phyloP scores from a whole-genome alignment of 2,113 vertebrate genomes.

The Chinchilla lanigera region DNA sequence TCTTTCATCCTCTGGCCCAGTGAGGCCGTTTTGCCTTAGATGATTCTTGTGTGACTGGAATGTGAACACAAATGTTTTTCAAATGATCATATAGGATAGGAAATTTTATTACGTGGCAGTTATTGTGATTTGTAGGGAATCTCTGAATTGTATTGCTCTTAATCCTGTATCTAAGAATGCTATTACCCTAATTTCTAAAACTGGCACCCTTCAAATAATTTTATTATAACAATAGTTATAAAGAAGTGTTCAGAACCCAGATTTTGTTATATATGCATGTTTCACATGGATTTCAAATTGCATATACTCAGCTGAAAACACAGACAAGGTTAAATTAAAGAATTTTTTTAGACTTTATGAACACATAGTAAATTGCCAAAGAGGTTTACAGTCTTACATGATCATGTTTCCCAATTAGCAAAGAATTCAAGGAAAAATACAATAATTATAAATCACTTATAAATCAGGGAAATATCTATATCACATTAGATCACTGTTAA shows the following conservation, averaged over 20 bases:
- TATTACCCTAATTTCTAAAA: slow-evolving; percentile 21
- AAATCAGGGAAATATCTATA: neutral
- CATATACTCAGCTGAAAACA: neutral
- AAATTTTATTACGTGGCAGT: neutral
- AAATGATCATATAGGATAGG: neutral
- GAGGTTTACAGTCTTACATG: neutral
- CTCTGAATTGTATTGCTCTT: neutral
- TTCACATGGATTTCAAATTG: slow-evolving; percentile 11
- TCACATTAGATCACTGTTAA: neutral
- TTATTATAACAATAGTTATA: neutral
- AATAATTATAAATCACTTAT: slow-evolving; percentile 11
- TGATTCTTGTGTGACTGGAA: neutral
- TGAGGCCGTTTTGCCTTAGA: neutral
- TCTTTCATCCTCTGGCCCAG: neutral
- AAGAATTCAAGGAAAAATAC: neutral
- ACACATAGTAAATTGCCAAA: neutral
- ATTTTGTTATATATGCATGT: neutral
- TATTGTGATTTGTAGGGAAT: neutral
- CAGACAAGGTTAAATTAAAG: neutral
- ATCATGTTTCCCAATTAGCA: neutral
- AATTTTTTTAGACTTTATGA: neutral
- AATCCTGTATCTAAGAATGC: neutral
- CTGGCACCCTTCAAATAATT: neutral
- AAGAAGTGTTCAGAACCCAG: neutral
- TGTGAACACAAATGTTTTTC: neutral